Evolutionary conservation across 2,797 vertebrate species (phyloP).

Genomic region (Mallotus villosus): DNA sequence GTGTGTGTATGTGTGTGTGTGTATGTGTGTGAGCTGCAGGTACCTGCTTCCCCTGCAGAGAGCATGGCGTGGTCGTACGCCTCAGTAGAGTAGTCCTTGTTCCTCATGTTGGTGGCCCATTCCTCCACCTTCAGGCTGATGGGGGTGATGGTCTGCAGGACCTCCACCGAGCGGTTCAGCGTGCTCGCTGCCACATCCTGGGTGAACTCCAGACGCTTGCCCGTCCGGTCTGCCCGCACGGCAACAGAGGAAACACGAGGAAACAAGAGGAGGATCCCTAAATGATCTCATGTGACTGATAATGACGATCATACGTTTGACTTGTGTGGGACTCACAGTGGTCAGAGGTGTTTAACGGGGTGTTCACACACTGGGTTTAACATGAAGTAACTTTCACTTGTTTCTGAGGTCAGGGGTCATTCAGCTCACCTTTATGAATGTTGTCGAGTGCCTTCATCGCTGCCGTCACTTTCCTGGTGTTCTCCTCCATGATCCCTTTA

Average conservation of each 20-base stretch:
- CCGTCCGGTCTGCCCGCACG: constrained; percentile 70
- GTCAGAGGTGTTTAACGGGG: background rate
- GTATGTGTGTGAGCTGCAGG: background rate
- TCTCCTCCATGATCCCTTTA: constrained; percentile 71
- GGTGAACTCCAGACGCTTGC: constrained; percentile 78
- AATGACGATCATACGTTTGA: too few species aligned
- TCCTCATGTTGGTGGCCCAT: constrained; percentile 86
- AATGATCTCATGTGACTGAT: background rate
- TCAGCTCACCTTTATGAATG: constrained; percentile 78
- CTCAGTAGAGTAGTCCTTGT: constrained; percentile 79
- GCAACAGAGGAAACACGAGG: constrained; percentile 1
- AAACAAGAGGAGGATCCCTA: background rate
- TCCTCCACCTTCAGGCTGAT: constrained; percentile 78
- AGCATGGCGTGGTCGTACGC: constrained; percentile 80
- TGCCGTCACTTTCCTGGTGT: constrained; percentile 71
- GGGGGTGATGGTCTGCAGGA: constrained; percentile 76
- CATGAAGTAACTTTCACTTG: too few species aligned
- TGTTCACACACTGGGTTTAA: too few species aligned
- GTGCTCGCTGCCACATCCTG: constrained; percentile 76
- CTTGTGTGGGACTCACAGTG: background rate
- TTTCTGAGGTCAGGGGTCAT: too few species aligned
- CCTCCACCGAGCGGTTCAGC: constrained; percentile 73
- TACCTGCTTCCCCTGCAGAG: constrained; percentile 90
- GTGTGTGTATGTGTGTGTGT: too few species aligned
- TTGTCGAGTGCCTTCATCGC: constrained; percentile 70